These are phyloP conservation scores for Clanis bilineata DNA, from an alignment of 2,888 invertebrate species.

Conservation along the genomic window DNA sequence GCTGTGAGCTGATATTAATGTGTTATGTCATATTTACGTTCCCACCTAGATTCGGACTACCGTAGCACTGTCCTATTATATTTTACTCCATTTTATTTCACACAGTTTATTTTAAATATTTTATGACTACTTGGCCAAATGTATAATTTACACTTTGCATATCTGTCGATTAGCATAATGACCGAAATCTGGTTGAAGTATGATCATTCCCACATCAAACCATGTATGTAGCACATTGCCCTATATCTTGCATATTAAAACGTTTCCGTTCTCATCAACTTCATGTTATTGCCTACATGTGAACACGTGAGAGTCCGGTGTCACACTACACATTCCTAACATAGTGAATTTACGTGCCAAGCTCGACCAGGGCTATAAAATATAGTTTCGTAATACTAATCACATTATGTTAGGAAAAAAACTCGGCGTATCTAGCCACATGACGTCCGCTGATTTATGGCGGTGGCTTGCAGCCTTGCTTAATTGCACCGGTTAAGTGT, in stretches of 20 bases:
- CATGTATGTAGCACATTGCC: background rate
- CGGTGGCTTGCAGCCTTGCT: constrained; percentile 18
- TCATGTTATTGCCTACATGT: background rate
- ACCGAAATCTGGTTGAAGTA: too few species aligned
- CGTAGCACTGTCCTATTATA: too few species aligned
- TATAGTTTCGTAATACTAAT: constrained; percentile 64
- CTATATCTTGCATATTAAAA: background rate
- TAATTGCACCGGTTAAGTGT: constrained; percentile 19
- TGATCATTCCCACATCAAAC: background rate
- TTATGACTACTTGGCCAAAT: too few species aligned
- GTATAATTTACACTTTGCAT: background rate
- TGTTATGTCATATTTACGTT: too few species aligned
- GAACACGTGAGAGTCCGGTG: background rate
- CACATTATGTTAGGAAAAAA: constrained; percentile 54
- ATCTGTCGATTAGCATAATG: too few species aligned
- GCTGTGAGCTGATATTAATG: too few species aligned
- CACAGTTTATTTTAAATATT: too few species aligned
- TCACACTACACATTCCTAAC: constrained; percentile 8
- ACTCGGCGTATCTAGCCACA: constrained; percentile 50
- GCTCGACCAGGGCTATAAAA: constrained; percentile 44
- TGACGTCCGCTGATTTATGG: constrained; percentile 55
- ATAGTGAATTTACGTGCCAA: constrained; percentile 14
- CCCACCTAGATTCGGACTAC: too few species aligned
- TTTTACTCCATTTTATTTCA: too few species aligned
- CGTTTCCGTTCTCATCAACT: background rate